Evolutionary conservation across 2,888 invertebrate genomes (phyloP), one percentile per base, ranked within the genome.

Genomic region (Pandemis heparana): DNA sequence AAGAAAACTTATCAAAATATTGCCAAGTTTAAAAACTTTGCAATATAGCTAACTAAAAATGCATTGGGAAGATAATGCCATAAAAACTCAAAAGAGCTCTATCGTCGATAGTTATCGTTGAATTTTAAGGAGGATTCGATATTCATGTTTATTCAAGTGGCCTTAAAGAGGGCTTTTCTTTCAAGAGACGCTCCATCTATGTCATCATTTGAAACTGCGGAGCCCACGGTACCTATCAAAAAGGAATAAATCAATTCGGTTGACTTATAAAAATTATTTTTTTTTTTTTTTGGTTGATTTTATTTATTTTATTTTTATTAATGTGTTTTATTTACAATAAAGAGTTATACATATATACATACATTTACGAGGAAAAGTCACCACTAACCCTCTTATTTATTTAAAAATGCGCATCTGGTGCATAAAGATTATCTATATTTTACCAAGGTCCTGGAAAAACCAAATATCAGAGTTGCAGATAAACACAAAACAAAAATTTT

Each of bases 101-200:
- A 64, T 71, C 66, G 65, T 0, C 41, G 65, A 70, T 68, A 74
- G 72, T 73, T 76, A 77, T 79, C 76, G 72, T 74, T 77, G 77
- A 81, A 81, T 82, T 82, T 85, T 80, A 79, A 82, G 84, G 86
- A 84, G 82, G 84, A 82, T 88, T 86, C 85, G 85, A 85, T 85
- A 85, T 84, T 87, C 87, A 88, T 87, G 87, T 87, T 87, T 87
- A 88, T 89, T 89, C 87, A 88, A 83, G 86, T 80, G 64, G 59
- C 73, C 60, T 69, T 38, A 56, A 64, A 69, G 69, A 59, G 81
- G 78, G 81, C 82, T 81, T 83, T 83, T 79, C 80, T 79, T 80
- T 81, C 82, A 77, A 85, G 85, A 85, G 80, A 77, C 76, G 60
- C 62, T 70, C 43, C 70, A 65, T 69, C 67, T 71, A 73, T 74